Percentiles rank a stretch among this genome's conserved stretches.
These are phyloP conservation scores for Crotophaga sulcirostris DNA, from an alignment of 2,113 vertebrate genomes.

Conservation along the genomic window DNA sequence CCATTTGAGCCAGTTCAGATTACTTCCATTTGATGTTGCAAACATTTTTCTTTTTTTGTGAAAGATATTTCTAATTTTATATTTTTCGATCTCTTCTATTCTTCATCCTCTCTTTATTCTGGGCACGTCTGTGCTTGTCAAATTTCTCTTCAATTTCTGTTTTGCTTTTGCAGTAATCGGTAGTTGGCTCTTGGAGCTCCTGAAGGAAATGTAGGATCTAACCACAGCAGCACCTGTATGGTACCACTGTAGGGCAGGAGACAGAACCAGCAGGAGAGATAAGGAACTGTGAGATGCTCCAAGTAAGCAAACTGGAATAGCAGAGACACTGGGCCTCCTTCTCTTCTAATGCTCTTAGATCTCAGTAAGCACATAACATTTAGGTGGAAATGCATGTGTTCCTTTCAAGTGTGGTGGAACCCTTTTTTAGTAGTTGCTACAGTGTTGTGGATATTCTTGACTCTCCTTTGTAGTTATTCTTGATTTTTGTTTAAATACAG, in stretches of 20 bases:
- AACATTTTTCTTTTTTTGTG: conserved; percentile 33
- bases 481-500: background rate
- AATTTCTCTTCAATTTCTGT: conserved; percentile 48
- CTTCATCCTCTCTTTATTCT: conserved; percentile 3
- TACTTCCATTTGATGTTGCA: conserved; percentile 43
- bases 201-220: conserved; percentile 19
- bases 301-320: background rate
- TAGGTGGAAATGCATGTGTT: background rate
- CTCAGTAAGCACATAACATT: background rate
- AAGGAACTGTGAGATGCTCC: background rate
- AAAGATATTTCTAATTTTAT: background rate
- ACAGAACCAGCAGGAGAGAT: background rate
- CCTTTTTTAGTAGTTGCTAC: background rate
- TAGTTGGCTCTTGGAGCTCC: background rate
- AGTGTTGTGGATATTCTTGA: background rate
- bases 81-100: background rate
- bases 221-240: conserved; percentile 27
- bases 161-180: conserved; percentile 48
- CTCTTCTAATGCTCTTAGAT: background rate
- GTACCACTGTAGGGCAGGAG: conserved; percentile 6
- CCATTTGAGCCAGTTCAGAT: conserved; percentile 22
- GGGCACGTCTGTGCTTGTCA: conserved; percentile 29
- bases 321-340: background rate
- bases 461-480: background rate
- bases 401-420: background rate